phyloP scores from a whole-genome alignment of 2,113 vertebrate species.

The Notiomystis cincta region DNA sequence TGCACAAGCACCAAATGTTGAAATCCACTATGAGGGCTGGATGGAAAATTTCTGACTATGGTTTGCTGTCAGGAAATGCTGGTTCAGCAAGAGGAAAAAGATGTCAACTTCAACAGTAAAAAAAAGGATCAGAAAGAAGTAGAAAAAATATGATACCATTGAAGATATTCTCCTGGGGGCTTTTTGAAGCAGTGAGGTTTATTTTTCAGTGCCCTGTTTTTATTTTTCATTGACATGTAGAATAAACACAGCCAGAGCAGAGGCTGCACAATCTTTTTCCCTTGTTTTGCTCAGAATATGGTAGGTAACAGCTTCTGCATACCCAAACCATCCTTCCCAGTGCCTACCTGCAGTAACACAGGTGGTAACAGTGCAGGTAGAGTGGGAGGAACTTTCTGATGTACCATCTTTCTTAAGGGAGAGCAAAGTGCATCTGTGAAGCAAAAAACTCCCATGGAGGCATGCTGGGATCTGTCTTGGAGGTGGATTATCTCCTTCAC shows the following conservation, averaged over 20 bases:
- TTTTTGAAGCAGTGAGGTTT: background rate
- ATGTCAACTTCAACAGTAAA: slow-evolving; percentile 29
- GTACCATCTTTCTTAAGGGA: background rate
- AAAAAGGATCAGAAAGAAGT: slow-evolving; percentile 17
- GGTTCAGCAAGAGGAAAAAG: slow-evolving; percentile 57
- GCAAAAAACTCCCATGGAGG: fast-evolving
- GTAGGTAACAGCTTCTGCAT: background rate
- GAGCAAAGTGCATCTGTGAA: background rate
- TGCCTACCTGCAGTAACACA: background rate
- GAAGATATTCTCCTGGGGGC: background rate
- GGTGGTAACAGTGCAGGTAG: fast-evolving
- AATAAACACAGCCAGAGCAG: background rate
- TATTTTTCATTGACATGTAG: background rate
- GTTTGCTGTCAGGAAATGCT: slow-evolving; percentile 43
- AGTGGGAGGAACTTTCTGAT: background rate
- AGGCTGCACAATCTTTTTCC: background rate
- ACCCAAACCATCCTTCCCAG: background rate
- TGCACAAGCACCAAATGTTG: background rate
- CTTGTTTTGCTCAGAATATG: background rate
- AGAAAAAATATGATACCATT: background rate
- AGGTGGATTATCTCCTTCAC: background rate
- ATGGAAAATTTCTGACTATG: slow-evolving; percentile 48
- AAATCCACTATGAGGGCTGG: slow-evolving; percentile 24
- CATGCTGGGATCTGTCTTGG: background rate
- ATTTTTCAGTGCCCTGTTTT: background rate